A percentile compares a stretch with the other conserved stretches of the same genome.
Evolutionary conservation across 2,888 invertebrate genomes (phyloP).

Genomic region (Pyrrhosoma nymphula): DNA sequence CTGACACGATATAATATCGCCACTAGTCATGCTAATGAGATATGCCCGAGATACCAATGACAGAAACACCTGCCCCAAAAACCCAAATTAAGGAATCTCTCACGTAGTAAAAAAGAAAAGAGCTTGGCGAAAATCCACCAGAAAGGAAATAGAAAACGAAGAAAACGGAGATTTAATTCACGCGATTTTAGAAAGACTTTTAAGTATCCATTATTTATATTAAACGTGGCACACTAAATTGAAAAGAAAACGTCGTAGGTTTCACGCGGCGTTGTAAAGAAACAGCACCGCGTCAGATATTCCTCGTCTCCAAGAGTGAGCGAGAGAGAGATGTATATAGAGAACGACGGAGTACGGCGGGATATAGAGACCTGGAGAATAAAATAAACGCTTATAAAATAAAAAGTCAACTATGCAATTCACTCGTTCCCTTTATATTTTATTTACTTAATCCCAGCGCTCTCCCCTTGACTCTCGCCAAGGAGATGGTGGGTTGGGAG

Average conservation of each 20-base stretch:
- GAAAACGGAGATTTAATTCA: constrained; percentile 38
- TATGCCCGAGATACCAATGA: not conserved
- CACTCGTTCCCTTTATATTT: not conserved
- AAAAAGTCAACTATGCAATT: constrained; percentile 12
- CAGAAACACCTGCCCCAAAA: not conserved
- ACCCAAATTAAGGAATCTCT: constrained; percentile 22
- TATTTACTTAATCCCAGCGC: not conserved
- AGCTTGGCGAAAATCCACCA: not conserved
- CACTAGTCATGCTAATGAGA: constrained; percentile 56
- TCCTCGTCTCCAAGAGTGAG: not conserved
- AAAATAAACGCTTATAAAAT: not conserved
- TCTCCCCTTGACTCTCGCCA: not conserved
- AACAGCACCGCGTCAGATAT: not conserved
- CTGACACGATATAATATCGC: not conserved
- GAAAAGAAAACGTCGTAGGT: not conserved
- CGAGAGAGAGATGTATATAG: not conserved
- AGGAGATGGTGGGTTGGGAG: not conserved
- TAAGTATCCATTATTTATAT: constrained; percentile 38
- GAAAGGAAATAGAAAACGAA: not conserved
- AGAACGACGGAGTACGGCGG: not conserved
- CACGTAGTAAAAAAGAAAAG: not conserved
- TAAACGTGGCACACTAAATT: constrained; percentile 36
- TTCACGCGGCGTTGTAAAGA: not conserved
- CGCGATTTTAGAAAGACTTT: not conserved
- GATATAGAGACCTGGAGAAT: not conserved